A percentile compares a stretch with the other conserved stretches of the same genome.
Evolutionary conservation across 1,140 invertebrate genomes (phyloP).

Genomic region (Drosophila biarmipes): DNA sequence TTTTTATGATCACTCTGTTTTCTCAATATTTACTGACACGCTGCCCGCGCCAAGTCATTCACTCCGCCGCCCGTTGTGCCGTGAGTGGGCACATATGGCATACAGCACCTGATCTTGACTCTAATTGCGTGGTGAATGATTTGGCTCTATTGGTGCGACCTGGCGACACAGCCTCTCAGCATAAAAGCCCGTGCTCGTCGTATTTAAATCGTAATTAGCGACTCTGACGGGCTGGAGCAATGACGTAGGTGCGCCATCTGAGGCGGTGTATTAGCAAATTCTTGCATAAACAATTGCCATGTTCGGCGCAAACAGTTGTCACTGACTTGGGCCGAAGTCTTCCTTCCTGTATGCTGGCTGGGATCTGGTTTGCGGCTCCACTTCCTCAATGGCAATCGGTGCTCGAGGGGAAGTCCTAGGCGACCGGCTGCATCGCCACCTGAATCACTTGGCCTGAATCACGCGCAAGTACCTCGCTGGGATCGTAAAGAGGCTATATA

Average conservation of each 20-base stretch:
- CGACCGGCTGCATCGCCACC: constrained; percentile 11
- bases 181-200: constrained; percentile 33
- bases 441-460: constrained; percentile 33
- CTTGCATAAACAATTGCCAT: constrained; percentile 51
- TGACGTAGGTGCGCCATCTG: constrained; percentile 60
- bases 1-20: constrained; percentile 55
- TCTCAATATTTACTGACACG: constrained; percentile 57
- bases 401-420: constrained; percentile 45
- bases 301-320: constrained; percentile 16
- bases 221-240: constrained; percentile 38
- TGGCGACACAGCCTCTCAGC: background rate
- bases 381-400: constrained; percentile 32
- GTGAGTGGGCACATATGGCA: constrained; percentile 20
- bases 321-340: constrained; percentile 18
- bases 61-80: constrained; percentile 47
- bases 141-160: constrained; percentile 7
- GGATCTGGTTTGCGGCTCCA: constrained; percentile 42
- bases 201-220: constrained; percentile 61
- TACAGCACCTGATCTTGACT: constrained; percentile 17
- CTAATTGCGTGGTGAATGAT: constrained; percentile 57
- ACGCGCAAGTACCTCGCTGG: constrained; percentile 7
- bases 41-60: constrained; percentile 64
- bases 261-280: constrained; percentile 41
- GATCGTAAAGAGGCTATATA: constrained; percentile 26
- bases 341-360: constrained; percentile 41